Evolutionary conservation across 2,797 vertebrate genomes (phyloP).

Genomic region (Xerus rutilus): DNA sequence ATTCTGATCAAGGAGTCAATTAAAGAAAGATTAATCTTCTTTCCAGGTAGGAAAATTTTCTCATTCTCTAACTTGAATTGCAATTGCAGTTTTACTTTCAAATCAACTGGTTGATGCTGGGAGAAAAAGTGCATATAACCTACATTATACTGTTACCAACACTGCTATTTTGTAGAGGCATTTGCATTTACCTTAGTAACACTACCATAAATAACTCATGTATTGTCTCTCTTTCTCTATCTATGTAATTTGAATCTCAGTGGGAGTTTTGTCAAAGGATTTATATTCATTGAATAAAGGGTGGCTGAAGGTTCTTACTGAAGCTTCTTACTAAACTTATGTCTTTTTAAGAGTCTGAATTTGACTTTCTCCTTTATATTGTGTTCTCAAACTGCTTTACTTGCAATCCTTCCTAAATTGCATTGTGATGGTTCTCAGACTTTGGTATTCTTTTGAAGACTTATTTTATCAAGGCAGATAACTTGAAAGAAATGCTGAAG

Average conservation of each 20-base stretch:
- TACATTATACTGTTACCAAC: background rate
- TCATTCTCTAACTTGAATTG: conserved; percentile 60
- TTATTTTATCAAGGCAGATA: conserved; percentile 44
- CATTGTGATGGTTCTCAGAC: conserved; percentile 9
- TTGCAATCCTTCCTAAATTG: conserved; percentile 58
- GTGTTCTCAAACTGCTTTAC: conserved; percentile 51
- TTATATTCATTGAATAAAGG: conserved; percentile 72
- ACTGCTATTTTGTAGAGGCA: background rate
- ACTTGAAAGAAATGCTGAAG: conserved; percentile 56
- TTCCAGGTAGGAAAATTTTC: conserved; percentile 50
- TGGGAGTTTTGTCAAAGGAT: conserved; percentile 37
- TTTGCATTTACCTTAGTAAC: conserved; percentile 56
- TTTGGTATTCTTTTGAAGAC: conserved; percentile 41
- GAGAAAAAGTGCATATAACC: background rate
- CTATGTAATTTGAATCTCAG: conserved; percentile 61
- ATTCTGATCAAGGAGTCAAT: conserved; percentile 76
- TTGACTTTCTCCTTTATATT: conserved; percentile 33
- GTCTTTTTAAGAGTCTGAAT: conserved; percentile 47
- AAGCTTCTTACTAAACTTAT: conserved; percentile 58
- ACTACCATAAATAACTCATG: conserved; percentile 36
- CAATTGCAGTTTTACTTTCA: conserved; percentile 49
- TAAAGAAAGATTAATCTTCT: conserved; percentile 76
- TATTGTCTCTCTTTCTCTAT: conserved; percentile 22
- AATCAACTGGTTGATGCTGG: background rate
- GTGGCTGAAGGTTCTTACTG: conserved; percentile 10